Base-by-base conservation (phyloP, 2,888 invertebrate genomes). In the Oxystoma pomonae region DNA sequence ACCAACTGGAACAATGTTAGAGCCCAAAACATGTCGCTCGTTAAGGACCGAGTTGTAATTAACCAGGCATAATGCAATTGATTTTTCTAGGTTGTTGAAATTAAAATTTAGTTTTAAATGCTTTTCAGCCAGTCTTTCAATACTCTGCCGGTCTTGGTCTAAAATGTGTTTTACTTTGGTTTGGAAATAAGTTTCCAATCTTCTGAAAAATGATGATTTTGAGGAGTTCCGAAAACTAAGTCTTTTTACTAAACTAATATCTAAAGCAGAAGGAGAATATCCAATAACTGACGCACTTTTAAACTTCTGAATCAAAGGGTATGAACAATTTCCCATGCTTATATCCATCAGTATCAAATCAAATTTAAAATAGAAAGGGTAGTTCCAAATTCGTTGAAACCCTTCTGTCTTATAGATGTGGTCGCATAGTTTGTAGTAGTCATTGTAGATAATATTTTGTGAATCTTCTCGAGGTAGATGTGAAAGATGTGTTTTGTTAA, bases 1-100 rank as follows among this genome's bases (percentile, higher is more conserved):
- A 20, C 77, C 79, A 19, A 78, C 75, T 19, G 77, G 73, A 49
- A 79, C 77, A 56, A 78, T 74, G 67, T 79, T 77, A 5, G 78
- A 78, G 5, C 77, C 69, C n/a, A 77, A 60, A 0, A 75, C 68
- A 67, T 73, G 72, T 1, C 77, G 72, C 62, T 71, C 72, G 68
- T 75, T 71, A 16, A 77, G 65, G 5, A 73, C 62, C 2, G 73
- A 71, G 69, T 76, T 71, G 21, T 70, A 69, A 68, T 78, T 78
- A 1, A 73, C 65, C 21, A 80, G 65, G 2, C 76, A 60, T 22
- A 78, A 59, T 16, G 72, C 70, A 17, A 77, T 70, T 49, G 69
- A 69, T 20, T 69, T 68, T 59, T 75, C 70, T 0, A 76, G 35
- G 18, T 72, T 67, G 2, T 72, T 61, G 52, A 74, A 64, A 16